Evolutionary conservation across 35 echinoderm and acorn worm genomes (phyloP).

Genomic region (Diadema setosum): DNA sequence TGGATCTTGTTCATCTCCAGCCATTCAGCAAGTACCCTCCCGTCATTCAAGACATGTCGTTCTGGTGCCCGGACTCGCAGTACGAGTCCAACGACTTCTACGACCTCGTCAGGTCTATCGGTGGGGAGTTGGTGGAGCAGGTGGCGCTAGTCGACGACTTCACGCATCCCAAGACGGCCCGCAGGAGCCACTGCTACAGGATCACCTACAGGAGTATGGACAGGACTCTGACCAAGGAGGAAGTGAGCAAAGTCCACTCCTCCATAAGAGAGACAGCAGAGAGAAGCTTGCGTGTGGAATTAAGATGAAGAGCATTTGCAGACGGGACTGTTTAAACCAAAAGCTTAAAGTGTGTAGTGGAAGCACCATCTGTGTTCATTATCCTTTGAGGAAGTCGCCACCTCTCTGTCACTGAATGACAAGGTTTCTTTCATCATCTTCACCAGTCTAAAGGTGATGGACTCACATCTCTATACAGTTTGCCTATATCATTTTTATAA

Average conservation of each 20-base stretch:
- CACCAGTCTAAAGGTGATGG: too few species aligned
- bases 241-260: conserved; percentile 62
- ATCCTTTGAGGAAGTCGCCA: too few species aligned
- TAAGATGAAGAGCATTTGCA: conserved; percentile 4
- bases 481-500: too few species aligned
- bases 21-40: conserved; percentile 96
- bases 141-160: conserved; percentile 89
- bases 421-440: too few species aligned
- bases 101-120: conserved; percentile 73
- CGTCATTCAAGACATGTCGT: conserved; percentile 75
- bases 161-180: conserved; percentile 73
- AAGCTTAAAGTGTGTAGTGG: too few species aligned
- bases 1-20: conserved; percentile 37
- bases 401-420: too few species aligned
- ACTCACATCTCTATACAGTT: too few species aligned
- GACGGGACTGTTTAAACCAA: too few species aligned
- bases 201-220: conserved; percentile 95
- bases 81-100: conserved; percentile 92
- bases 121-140: conserved; percentile 78
- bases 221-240: conserved; percentile 75
- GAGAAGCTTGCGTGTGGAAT: conserved; percentile 39
- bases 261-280: conserved; percentile 39
- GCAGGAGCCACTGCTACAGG: conserved; percentile 78
- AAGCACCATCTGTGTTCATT: too few species aligned
- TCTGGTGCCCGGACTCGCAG: conserved; percentile 71